Evolutionary conservation across 2,888 invertebrate species (phyloP).

Genomic region (Patella caerulea): DNA sequence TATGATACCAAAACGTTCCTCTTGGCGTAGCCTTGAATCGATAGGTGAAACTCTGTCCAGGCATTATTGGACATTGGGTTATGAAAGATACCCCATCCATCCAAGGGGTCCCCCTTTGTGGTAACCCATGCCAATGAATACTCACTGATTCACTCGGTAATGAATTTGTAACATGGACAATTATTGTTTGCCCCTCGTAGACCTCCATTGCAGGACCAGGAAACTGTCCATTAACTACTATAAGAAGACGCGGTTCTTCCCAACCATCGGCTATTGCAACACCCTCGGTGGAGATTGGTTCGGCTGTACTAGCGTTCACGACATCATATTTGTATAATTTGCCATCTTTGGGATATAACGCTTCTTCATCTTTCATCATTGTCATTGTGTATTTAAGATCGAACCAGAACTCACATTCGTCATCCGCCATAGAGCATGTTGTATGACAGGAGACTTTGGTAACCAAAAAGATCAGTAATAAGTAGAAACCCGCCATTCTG

Average conservation of each 20-base stretch:
- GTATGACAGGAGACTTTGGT: too few species aligned
- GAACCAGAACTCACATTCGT: slow-evolving; percentile 42
- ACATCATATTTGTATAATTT: slow-evolving; percentile 49
- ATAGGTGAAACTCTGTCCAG: not conserved
- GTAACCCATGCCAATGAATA: slow-evolving; percentile 1
- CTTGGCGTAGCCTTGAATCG: slow-evolving; percentile 37
- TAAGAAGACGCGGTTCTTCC: not conserved
- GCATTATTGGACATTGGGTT: not conserved
- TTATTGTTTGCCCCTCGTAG: not conserved
- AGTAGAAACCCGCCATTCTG: too few species aligned
- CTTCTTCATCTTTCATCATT: slow-evolving; percentile 44
- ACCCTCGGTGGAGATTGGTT: slow-evolving; percentile 24
- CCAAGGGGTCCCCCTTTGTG: not conserved
- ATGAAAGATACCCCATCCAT: slow-evolving; percentile 2
- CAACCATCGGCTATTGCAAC: not conserved
- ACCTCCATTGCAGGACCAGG: not conserved
- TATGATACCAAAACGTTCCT: slow-evolving; percentile 55
- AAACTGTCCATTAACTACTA: not conserved
- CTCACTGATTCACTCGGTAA: not conserved
- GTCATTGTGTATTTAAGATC: slow-evolving; percentile 41
- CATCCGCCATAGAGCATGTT: slow-evolving; percentile 31
- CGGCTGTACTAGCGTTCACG: slow-evolving; percentile 33
- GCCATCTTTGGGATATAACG: slow-evolving; percentile 42
- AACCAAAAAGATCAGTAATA: too few species aligned
- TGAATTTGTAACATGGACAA: not conserved